Evolutionary conservation across 1,140 invertebrate species (phyloP).

Genomic region (Cotesia chilonis): DNA sequence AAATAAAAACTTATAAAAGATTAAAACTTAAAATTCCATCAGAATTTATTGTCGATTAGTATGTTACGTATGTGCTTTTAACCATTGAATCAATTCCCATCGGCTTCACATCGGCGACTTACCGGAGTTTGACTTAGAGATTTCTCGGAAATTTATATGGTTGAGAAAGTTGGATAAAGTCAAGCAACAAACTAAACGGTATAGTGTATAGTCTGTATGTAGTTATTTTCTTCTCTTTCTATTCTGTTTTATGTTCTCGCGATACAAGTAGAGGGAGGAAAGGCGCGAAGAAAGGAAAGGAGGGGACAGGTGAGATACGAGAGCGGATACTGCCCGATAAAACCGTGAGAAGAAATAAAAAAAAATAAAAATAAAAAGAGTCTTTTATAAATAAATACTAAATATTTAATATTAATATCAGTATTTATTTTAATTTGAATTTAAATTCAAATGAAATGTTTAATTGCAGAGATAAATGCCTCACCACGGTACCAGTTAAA

Average conservation of each 20-base stretch:
- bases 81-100: constrained; percentile 1
- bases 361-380: neutral
- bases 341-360: constrained; percentile 41
- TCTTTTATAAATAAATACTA: too few relatives aligned
- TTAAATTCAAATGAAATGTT: too few relatives aligned
- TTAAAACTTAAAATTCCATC: constrained; percentile 46
- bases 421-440: constrained; percentile 20
- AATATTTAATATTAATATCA: too few relatives aligned
- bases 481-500: too few relatives aligned
- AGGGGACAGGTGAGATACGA: constrained; percentile 33
- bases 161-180: constrained; percentile 36
- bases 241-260: neutral
- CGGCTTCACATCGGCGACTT: neutral
- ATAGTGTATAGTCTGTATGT: neutral
- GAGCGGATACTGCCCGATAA: constrained; percentile 38
- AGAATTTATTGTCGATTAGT: constrained; percentile 62
- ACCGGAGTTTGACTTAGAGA: constrained; percentile 13
- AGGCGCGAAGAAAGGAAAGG: constrained; percentile 31
- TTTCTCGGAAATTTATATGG: constrained; percentile 42
- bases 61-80: constrained; percentile 42
- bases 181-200: constrained; percentile 1
- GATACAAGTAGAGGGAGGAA: constrained; percentile 7
- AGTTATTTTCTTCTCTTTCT: neutral
- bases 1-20: neutral
- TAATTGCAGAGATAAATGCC: too few relatives aligned